Evolutionary conservation across 2,113 vertebrate species (phyloP).

Genomic region (Platycercus adscitus): DNA sequence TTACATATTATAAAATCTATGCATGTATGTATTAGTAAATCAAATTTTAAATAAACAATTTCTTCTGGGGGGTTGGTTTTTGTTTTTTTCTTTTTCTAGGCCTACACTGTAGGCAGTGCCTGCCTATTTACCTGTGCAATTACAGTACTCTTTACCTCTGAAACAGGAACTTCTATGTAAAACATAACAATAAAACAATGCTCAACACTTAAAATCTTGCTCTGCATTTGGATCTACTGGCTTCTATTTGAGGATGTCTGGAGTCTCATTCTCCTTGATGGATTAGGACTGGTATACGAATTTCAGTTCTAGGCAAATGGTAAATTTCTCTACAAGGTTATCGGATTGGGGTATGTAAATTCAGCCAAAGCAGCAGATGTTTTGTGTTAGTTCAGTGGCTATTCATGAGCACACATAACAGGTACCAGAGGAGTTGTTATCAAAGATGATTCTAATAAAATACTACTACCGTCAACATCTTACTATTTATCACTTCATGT

Average conservation of each 20-base stretch:
- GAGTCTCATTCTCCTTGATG: background rate
- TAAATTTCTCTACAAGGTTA: conserved; percentile 19
- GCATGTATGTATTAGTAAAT: background rate
- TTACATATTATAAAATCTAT: background rate
- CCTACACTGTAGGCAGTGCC: background rate
- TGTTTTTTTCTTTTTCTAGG: background rate
- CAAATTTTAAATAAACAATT: background rate
- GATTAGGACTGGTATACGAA: background rate
- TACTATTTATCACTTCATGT: conserved; percentile 23
- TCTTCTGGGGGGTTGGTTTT: background rate
- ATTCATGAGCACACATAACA: conserved; percentile 36
- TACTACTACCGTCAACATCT: conserved; percentile 38
- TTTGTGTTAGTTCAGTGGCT: conserved; percentile 30
- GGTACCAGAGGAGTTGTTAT: conserved; percentile 39
- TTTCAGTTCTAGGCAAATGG: background rate
- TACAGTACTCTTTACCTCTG: background rate
- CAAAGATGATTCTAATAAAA: conserved; percentile 50
- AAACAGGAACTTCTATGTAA: background rate
- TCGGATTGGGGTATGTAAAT: conserved; percentile 5
- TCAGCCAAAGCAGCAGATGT: conserved; percentile 32
- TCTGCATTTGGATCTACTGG: background rate
- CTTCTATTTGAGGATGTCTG: background rate
- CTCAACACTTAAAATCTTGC: background rate
- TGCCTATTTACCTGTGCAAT: background rate
- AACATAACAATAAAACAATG: background rate